phyloP scores from a whole-genome alignment of 2,797 vertebrate genomes.

The Sebastes cheni region DNA sequence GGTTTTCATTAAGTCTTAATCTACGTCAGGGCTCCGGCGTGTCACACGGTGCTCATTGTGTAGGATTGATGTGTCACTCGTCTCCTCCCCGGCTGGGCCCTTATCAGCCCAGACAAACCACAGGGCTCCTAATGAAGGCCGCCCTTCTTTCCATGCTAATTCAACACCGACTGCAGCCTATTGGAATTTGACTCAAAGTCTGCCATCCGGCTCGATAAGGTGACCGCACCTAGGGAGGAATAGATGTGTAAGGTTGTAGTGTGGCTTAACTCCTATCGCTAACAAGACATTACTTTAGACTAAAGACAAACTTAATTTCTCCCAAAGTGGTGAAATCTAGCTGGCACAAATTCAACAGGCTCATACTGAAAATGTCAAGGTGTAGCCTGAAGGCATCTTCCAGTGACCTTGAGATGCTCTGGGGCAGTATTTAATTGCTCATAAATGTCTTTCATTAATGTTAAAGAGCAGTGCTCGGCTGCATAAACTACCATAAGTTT shows the following conservation, averaged over 20 bases:
- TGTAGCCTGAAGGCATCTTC: slow-evolving; percentile 4
- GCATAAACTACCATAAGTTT: neutral
- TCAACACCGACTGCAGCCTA: slow-evolving; percentile 26
- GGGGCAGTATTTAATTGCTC: neutral
- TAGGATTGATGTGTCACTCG: slow-evolving; percentile 69
- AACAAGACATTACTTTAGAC: slow-evolving; percentile 22
- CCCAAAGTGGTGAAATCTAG: neutral
- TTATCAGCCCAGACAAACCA: slow-evolving; percentile 76
- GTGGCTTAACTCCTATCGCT: slow-evolving; percentile 15
- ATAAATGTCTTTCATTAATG: neutral
- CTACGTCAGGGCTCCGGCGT: slow-evolving; percentile 59
- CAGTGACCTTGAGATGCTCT: neutral
- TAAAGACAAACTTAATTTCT: neutral
- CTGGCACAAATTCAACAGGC: neutral
- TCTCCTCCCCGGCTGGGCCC: slow-evolving; percentile 55
- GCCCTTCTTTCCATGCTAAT: slow-evolving; percentile 69
- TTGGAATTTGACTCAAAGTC: slow-evolving; percentile 52
- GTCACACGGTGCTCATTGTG: slow-evolving; percentile 72
- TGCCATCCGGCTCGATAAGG: slow-evolving; percentile 26
- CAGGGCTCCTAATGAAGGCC: slow-evolving; percentile 70
- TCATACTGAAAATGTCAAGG: slow-evolving; percentile 1
- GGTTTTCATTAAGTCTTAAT: slow-evolving; percentile 81
- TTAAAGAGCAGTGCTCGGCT: neutral
- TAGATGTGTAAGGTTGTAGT: neutral
- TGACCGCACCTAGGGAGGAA: neutral